phyloP scores from a whole-genome alignment of 2,888 invertebrate genomes.

The Onchidella celtica region DNA sequence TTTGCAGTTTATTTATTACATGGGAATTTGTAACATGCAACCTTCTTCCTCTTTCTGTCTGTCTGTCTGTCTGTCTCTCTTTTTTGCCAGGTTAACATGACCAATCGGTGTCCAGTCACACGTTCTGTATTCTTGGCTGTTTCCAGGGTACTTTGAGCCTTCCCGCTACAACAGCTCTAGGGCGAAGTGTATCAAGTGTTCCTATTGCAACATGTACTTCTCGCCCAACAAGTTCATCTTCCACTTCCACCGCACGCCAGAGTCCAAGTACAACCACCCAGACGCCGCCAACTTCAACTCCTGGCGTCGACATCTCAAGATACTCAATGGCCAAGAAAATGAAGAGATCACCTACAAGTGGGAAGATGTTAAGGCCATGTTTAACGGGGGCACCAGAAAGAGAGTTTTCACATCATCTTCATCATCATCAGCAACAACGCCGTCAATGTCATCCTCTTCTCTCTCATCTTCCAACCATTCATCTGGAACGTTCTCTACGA shows the following conservation, averaged over 20 bases:
- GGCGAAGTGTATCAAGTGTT: slow-evolving; percentile 98
- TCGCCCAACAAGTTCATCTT: slow-evolving; percentile 99
- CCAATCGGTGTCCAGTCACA: no score
- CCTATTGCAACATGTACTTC: slow-evolving; percentile 95
- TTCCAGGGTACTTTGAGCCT: slow-evolving; percentile 82
- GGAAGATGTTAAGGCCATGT: slow-evolving; percentile 99
- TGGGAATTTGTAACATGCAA: no score
- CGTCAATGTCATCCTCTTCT: slow-evolving; percentile 46
- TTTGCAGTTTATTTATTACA: no score
- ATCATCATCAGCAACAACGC: slow-evolving; percentile 6
- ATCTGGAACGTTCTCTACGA: slow-evolving; percentile 18
- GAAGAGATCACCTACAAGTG: slow-evolving; percentile 85
- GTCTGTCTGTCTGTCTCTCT: no score
- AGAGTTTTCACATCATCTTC: slow-evolving; percentile 79
- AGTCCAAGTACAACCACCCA: slow-evolving; percentile 90
- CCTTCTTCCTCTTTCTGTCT: no score
- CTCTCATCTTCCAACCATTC: slow-evolving; percentile 7
- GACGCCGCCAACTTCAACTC: slow-evolving; percentile 99
- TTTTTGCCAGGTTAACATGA: no score
- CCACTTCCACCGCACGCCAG: slow-evolving; percentile 89
- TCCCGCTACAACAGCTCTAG: slow-evolving; percentile 86
- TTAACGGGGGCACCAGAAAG: slow-evolving; percentile 96
- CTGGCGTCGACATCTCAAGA: slow-evolving; percentile 96
- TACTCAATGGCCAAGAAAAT: slow-evolving; percentile 83
- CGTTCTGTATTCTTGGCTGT: not conserved